These are phyloP conservation scores for Lydus trimaculatus DNA, from an alignment of 2,888 invertebrate genomes.

Conservation along the genomic window DNA sequence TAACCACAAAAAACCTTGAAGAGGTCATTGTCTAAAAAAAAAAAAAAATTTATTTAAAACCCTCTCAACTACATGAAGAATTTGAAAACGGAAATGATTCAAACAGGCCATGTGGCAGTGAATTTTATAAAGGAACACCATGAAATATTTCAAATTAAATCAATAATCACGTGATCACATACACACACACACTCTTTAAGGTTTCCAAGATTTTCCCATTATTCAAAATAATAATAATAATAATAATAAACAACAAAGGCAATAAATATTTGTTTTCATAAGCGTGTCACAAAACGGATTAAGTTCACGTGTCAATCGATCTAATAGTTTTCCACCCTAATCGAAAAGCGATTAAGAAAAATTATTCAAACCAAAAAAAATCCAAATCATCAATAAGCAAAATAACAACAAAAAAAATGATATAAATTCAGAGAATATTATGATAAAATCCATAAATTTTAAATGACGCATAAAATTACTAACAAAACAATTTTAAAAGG, in stretches of 20 bases:
- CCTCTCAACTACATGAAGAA: conserved; percentile 39
- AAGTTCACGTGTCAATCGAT: background rate
- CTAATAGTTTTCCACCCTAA: background rate
- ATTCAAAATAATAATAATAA: conserved; percentile 13
- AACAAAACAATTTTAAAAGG: conserved; percentile 12
- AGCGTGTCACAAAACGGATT: background rate
- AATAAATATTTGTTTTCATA: conserved; percentile 12
- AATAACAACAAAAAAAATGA: too few relatives aligned
- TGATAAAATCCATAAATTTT: background rate
- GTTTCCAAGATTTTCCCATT: conserved; percentile 19
- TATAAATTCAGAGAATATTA: background rate
- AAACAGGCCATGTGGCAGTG: conserved; percentile 31
- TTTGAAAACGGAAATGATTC: conserved; percentile 45
- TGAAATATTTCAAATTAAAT: conserved; percentile 18
- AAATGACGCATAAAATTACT: conserved; percentile 23
- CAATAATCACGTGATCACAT: conserved; percentile 18
- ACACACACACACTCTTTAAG: conserved; percentile 6
- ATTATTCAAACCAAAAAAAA: too few relatives aligned
- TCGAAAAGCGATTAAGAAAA: too few relatives aligned
- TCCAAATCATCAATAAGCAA: too few relatives aligned
- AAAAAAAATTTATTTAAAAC: conserved; percentile 17
- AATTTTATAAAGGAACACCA: conserved; percentile 7
- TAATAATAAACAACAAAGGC: conserved; percentile 29
- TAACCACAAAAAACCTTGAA: conserved; percentile 45
- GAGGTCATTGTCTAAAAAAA: conserved; percentile 45